phyloP scores from a whole-genome alignment of 2,113 vertebrate genomes.

The Forbesichthys agassizii region DNA sequence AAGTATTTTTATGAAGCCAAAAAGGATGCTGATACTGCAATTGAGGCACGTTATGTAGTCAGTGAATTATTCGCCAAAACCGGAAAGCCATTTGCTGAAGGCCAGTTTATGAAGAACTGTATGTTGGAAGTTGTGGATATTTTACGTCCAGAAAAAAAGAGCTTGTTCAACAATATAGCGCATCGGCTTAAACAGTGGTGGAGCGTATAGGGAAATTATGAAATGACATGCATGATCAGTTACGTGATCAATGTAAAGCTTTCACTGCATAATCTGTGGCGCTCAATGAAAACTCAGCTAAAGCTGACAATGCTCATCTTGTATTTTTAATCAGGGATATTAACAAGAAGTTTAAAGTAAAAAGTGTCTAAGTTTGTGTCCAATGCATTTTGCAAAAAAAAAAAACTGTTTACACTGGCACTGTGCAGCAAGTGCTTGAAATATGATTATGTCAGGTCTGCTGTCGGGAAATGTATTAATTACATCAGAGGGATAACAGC shows the following conservation, averaged over 20 bases:
- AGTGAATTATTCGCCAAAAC: conserved; percentile 32
- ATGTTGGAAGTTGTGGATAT: conserved; percentile 19
- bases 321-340: conserved; percentile 23
- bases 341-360: conserved; percentile 19
- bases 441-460: conserved; percentile 29
- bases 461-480: conserved; percentile 11
- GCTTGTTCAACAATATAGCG: conserved; percentile 20
- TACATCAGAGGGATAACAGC: conserved; percentile 7
- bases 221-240: conserved; percentile 26
- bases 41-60: conserved; percentile 27
- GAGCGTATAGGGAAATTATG: conserved; percentile 18
- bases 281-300: conserved; percentile 12
- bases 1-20: conserved; percentile 14
- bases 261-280: conserved; percentile 23
- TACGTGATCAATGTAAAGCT: conserved; percentile 7
- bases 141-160: conserved; percentile 16
- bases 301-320: conserved; percentile 11
- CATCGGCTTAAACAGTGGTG: conserved; percentile 10
- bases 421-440: conserved; percentile 24
- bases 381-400: background rate
- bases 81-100: conserved; percentile 34
- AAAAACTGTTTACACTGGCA: background rate
- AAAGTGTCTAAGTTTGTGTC: conserved; percentile 22
- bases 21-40: conserved; percentile 27
- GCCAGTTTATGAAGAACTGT: conserved; percentile 25